Percentiles rank a stretch among this genome's conserved stretches.
Conservation (phyloP, 2,797 vertebrate species). For the Schizopygopsis malacanthus region DNA sequence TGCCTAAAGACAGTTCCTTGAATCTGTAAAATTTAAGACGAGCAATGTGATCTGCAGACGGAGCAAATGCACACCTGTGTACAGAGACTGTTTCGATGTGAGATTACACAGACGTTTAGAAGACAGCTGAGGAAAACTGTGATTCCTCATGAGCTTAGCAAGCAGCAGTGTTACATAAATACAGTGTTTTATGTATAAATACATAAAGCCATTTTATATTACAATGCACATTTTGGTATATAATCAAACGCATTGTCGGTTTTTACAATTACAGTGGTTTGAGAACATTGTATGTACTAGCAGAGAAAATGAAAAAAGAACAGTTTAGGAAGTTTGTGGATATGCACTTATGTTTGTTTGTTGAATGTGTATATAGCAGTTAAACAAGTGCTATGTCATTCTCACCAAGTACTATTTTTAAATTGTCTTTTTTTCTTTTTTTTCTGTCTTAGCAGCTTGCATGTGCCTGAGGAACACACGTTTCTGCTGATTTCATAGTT, state of each 20-base stretch:
- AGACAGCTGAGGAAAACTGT: constrained; percentile 16
- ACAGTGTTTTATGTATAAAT: no score
- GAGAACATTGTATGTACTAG: constrained; percentile 18
- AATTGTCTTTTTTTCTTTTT: not conserved
- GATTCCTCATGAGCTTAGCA: not conserved
- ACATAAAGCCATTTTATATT: constrained; percentile 43
- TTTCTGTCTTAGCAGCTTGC: constrained; percentile 13
- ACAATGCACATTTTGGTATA: constrained; percentile 44
- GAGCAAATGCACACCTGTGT: constrained; percentile 39
- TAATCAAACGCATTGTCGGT: constrained; percentile 45
- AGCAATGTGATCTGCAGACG: constrained; percentile 30
- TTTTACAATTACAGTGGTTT: constrained; percentile 44
- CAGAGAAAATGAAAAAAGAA: constrained; percentile 42
- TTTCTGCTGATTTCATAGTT: constrained; percentile 52
- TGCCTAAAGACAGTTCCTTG: not conserved
- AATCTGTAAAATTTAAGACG: not conserved
- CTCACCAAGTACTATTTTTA: constrained; percentile 13
- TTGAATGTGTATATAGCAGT: constrained; percentile 58
- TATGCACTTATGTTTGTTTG: constrained; percentile 56
- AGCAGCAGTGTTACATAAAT: constrained; percentile 26
- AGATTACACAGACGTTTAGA: constrained; percentile 27
- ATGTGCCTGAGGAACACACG: constrained; percentile 28
- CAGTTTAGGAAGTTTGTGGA: constrained; percentile 44
- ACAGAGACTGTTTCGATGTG: constrained; percentile 10
- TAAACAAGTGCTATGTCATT: constrained; percentile 58